A percentile compares a stretch with the other conserved stretches of the same genome.
Conservation (phyloP, 2,888 invertebrate species). For the Quadroppia sp. region DNA sequence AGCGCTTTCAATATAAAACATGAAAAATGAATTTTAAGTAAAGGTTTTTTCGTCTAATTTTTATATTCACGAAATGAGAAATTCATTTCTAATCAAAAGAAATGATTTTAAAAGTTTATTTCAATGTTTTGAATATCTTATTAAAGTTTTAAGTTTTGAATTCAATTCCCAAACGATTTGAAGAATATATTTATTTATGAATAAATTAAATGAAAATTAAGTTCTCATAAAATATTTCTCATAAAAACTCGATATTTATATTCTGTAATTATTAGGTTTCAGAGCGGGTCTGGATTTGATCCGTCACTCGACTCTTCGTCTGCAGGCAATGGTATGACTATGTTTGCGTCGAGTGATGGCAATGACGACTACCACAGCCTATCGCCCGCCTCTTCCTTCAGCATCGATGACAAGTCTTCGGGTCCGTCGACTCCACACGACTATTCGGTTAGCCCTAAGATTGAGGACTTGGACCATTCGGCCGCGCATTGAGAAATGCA, state of each 20-base stretch:
- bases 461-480: constrained; percentile 15
- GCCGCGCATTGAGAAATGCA: constrained; percentile 9
- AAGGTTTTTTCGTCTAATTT: neutral
- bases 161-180: too few relatives aligned
- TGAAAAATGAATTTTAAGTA: neutral
- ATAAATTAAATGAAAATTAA: too few relatives aligned
- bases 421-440: constrained; percentile 10
- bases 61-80: constrained; percentile 1
- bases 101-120: neutral
- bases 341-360: constrained; percentile 31
- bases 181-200: too few relatives aligned
- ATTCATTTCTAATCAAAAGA: neutral
- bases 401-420: constrained; percentile 24
- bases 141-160: neutral
- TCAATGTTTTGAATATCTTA: neutral
- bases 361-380: constrained; percentile 31
- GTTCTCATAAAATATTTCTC: too few relatives aligned
- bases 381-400: constrained; percentile 18
- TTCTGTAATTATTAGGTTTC: constrained; percentile 17
- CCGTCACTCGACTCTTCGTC: constrained; percentile 20
- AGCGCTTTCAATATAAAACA: neutral
- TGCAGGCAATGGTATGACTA: constrained; percentile 15
- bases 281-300: constrained; percentile 32
- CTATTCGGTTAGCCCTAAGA: constrained; percentile 16
- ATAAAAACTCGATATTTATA: too few relatives aligned